These are phyloP conservation scores for Tenthredo amoena DNA, from an alignment of 2,888 invertebrate species.

Conservation along the genomic window DNA sequence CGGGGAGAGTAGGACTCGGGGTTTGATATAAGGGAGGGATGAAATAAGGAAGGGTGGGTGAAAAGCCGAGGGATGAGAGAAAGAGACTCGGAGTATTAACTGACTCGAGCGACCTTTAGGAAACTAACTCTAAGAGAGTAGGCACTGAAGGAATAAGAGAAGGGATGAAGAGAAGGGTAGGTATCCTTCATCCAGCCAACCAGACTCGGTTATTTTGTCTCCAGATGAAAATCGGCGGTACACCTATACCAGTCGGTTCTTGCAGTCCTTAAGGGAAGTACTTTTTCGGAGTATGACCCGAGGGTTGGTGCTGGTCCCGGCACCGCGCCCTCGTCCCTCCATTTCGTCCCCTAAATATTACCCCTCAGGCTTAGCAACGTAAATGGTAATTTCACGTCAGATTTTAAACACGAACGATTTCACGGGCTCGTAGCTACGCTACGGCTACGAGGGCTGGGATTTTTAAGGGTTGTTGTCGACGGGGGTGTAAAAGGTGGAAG, in stretches of 20 bases:
- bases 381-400: constrained; percentile 47
- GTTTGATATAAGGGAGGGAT: background rate
- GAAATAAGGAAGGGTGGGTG: background rate
- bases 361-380: constrained; percentile 10
- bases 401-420: constrained; percentile 44
- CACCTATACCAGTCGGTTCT: constrained; percentile 1
- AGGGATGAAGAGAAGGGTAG: background rate
- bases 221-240: background rate
- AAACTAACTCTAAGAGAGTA: background rate
- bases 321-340: background rate
- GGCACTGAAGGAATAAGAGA: background rate
- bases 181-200: constrained; percentile 2
- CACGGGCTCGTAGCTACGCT: constrained; percentile 23
- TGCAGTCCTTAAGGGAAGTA: constrained; percentile 2
- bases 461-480: constrained; percentile 28
- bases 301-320: background rate
- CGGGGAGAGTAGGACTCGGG: background rate
- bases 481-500: constrained; percentile 6
- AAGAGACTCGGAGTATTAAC: background rate
- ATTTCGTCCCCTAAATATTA: constrained; percentile 25
- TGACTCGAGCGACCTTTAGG: background rate
- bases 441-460: background rate
- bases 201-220: constrained; percentile 2
- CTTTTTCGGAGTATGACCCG: background rate
- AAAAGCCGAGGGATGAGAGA: background rate